Evolutionary conservation across 2,797 vertebrate genomes (phyloP).

Genomic region (Mycteria americana): DNA sequence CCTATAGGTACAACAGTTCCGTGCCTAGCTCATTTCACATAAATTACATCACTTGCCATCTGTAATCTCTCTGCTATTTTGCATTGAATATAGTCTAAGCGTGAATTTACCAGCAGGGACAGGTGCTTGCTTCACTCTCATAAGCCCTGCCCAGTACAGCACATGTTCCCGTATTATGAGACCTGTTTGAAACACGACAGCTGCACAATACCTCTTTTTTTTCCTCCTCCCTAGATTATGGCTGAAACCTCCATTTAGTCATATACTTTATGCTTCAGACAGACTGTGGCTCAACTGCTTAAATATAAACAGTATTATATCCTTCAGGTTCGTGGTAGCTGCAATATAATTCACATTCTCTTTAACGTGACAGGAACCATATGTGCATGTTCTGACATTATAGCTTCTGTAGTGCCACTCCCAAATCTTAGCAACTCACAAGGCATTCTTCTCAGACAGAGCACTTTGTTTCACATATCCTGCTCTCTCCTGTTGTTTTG

Average conservation of each 20-base stretch:
- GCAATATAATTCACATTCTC: background rate
- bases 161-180: background rate
- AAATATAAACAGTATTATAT: background rate
- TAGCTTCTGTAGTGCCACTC: background rate
- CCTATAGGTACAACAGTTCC: background rate
- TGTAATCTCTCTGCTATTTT: background rate
- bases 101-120: background rate
- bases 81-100: background rate
- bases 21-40: background rate
- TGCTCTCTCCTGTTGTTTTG: background rate
- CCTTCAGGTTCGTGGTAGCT: background rate
- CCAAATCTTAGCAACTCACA: background rate
- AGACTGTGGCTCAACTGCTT: background rate
- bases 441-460: background rate
- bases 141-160: background rate
- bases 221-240: background rate
- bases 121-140: background rate
- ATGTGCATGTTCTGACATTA: accelerated
- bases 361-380: background rate
- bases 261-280: background rate
- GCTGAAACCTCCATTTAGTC: background rate
- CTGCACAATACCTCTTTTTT: background rate
- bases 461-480: background rate
- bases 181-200: background rate
- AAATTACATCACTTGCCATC: background rate